phyloP scores from a whole-genome alignment of 2,797 vertebrate genomes.

The Danio jaintianensis region DNA sequence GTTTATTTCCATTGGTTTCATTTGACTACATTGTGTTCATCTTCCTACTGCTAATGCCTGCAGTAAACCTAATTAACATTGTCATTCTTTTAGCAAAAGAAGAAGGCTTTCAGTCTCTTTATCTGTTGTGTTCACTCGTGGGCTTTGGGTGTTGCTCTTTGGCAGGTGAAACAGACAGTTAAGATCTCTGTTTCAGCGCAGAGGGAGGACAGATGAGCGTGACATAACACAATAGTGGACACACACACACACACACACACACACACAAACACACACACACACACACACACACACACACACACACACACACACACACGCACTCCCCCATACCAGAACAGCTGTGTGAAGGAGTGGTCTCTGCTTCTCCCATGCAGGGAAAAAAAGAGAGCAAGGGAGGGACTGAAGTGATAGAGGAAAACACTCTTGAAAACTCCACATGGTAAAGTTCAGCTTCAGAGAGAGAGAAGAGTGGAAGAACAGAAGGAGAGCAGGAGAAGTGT shows the following conservation, averaged over 20 bases:
- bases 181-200: conserved; percentile 38
- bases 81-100: conserved; percentile 27
- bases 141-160: conserved; percentile 27
- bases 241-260: conserved; percentile 25
- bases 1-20: not conserved
- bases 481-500: not conserved
- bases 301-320: conserved; percentile 29
- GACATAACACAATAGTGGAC: conserved; percentile 44
- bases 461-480: conserved; percentile 9
- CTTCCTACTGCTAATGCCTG: not conserved
- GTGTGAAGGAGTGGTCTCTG: conserved; percentile 74
- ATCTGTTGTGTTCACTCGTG: conserved; percentile 12
- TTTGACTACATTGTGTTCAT: not conserved
- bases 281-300: conserved; percentile 29
- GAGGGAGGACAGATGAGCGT: conserved; percentile 47
- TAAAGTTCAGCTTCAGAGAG: conserved; percentile 44
- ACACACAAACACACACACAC: conserved; percentile 26
- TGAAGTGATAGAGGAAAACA: conserved; percentile 46
- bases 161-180: conserved; percentile 50
- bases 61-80: not conserved
- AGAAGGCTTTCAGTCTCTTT: conserved; percentile 5
- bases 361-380: conserved; percentile 57
- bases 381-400: conserved; percentile 47
- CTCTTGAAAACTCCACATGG: conserved; percentile 51
- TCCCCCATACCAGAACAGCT: conserved; percentile 72